These are phyloP conservation scores for Lateolabrax maculatus DNA, from an alignment of 2,797 vertebrate genomes.

Conservation along the genomic window DNA sequence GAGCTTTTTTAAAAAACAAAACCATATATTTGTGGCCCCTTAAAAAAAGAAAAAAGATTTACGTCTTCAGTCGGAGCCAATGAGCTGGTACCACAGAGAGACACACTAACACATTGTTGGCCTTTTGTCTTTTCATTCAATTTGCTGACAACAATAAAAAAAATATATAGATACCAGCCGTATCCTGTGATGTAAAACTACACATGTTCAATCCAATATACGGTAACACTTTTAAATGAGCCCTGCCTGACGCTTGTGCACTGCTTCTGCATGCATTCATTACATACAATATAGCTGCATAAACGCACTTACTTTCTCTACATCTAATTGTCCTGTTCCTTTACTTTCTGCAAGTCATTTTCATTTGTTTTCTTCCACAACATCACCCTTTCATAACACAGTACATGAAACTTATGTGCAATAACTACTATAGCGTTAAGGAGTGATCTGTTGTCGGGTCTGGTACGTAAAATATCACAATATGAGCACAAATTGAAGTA, in stretches of 20 bases:
- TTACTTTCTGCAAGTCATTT: conserved; percentile 14
- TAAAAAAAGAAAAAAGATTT: background rate
- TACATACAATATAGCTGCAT: conserved; percentile 12
- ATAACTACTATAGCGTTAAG: background rate
- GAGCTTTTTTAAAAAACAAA: background rate
- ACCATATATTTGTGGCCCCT: background rate
- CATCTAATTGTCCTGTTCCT: conserved; percentile 15
- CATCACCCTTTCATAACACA: background rate
- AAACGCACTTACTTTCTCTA: background rate
- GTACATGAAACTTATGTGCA: background rate
- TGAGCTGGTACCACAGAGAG: background rate
- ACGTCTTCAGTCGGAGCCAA: background rate
- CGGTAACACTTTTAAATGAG: background rate
- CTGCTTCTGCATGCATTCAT: conserved; percentile 59
- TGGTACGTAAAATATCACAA: background rate
- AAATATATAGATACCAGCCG: background rate
- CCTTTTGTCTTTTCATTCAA: conserved; percentile 24
- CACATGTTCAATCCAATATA: background rate
- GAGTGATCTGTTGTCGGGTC: background rate
- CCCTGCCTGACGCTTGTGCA: conserved; percentile 56
- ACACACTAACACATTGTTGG: background rate
- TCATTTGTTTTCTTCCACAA: conserved; percentile 5
- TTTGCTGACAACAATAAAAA: conserved; percentile 19
- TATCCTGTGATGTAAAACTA: background rate
- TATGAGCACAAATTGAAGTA: background rate